A percentile compares a stretch with the other conserved stretches of the same genome.
These are phyloP conservation scores for Metalampra italica DNA, from an alignment of 2,888 invertebrate genomes.

Conservation along the genomic window DNA sequence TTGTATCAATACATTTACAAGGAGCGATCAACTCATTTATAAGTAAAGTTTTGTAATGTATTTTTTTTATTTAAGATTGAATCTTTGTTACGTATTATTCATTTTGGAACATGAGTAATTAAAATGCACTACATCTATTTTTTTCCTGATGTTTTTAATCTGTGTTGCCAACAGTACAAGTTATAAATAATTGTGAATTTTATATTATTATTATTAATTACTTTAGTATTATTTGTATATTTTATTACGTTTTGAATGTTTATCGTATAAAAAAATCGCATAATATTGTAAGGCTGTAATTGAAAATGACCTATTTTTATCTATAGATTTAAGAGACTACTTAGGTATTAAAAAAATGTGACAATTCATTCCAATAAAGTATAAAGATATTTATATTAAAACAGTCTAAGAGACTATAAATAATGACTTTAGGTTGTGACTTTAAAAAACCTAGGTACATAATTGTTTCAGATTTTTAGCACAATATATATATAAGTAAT, in stretches of 20 bases:
- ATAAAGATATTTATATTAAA: constrained; percentile 8
- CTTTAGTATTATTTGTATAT: background rate
- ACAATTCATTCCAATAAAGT: background rate
- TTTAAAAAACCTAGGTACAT: background rate
- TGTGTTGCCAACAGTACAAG: no score
- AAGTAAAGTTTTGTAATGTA: no score
- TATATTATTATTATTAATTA: background rate
- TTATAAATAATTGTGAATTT: no score
- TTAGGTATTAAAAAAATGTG: background rate
- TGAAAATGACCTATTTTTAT: background rate
- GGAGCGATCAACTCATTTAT: no score
- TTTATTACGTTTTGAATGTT: no score
- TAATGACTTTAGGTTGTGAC: background rate
- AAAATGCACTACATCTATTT: no score
- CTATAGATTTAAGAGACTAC: background rate
- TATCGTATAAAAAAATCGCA: background rate
- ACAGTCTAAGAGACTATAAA: constrained; percentile 20
- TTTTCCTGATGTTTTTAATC: no score
- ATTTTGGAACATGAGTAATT: no score
- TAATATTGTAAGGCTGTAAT: background rate
- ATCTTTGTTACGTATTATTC: no score
- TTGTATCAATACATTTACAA: no score
- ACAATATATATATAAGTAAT: no score
- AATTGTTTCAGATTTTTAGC: background rate
- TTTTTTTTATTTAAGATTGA: no score